Conservation (phyloP, 2,888 invertebrate species). For the Andrena bucephala region DNA sequence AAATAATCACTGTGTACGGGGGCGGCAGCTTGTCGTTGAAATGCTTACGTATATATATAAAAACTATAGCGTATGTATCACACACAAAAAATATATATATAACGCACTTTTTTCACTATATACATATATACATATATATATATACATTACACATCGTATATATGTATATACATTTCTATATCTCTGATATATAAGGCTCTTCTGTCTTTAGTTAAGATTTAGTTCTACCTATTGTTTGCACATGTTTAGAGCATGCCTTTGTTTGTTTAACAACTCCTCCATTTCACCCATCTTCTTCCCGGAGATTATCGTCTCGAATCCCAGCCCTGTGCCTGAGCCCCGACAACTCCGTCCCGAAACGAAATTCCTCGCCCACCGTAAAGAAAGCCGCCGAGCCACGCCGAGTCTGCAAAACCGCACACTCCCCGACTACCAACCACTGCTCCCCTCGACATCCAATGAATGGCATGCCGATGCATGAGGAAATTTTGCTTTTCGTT, state of each 20-base stretch:
- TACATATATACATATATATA: slow-evolving; percentile 78
- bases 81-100: slow-evolving; percentile 79
- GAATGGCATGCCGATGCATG: slow-evolving; percentile 84
- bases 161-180: slow-evolving; percentile 82
- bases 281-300: slow-evolving; percentile 55
- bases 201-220: slow-evolving; percentile 85
- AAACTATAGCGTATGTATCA: slow-evolving; percentile 78
- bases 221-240: slow-evolving; percentile 85
- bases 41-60: slow-evolving; percentile 76
- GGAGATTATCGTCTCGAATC: slow-evolving; percentile 40
- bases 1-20: slow-evolving; percentile 62
- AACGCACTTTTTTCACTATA: slow-evolving; percentile 63
- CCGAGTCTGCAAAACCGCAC: slow-evolving; percentile 67
- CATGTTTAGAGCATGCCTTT: slow-evolving; percentile 85
- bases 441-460: slow-evolving; percentile 62
- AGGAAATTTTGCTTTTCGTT: slow-evolving; percentile 74
- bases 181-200: slow-evolving; percentile 85
- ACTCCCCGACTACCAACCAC: slow-evolving; percentile 28
- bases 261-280: slow-evolving; percentile 81
- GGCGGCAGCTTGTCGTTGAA: slow-evolving; percentile 69
- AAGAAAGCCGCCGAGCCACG: slow-evolving; percentile 67
- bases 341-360: slow-evolving; percentile 46
- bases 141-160: slow-evolving; percentile 72
- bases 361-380: slow-evolving; percentile 23
- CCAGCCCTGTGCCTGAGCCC: slow-evolving; percentile 12